Percentiles rank a stretch among this genome's conserved stretches.
These are phyloP conservation scores for Ctenomys sociabilis DNA, from an alignment of 2,113 vertebrate genomes.

Conservation along the genomic window DNA sequence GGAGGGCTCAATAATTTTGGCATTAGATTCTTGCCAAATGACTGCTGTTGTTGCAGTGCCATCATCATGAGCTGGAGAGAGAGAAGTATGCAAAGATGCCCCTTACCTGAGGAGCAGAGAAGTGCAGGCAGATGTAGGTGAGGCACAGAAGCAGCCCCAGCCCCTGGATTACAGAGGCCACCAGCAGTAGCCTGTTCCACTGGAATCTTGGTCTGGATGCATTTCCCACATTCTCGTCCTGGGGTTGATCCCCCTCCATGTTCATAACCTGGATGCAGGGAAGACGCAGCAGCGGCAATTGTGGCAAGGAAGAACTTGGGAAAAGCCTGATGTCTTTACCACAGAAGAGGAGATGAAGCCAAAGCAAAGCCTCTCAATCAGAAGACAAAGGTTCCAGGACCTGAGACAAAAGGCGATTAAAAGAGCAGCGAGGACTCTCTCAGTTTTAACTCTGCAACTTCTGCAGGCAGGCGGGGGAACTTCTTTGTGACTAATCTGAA, in stretches of 20 bases:
- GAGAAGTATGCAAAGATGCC: background rate
- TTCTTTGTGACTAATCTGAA: slow-evolving; percentile 91
- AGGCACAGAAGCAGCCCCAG: slow-evolving; percentile 83
- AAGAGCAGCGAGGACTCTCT: slow-evolving; percentile 78
- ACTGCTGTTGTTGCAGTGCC: background rate
- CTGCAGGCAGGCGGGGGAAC: slow-evolving; percentile 87
- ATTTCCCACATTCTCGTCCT: background rate
- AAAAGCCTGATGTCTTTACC: background rate
- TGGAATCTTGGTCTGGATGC: slow-evolving; percentile 57
- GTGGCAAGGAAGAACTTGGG: background rate
- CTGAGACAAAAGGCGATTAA: slow-evolving; percentile 73
- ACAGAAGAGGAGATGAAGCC: background rate
- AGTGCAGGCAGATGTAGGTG: slow-evolving; percentile 79
- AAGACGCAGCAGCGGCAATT: slow-evolving; percentile 30
- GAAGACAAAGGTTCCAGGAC: slow-evolving; percentile 58
- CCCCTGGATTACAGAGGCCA: slow-evolving; percentile 76
- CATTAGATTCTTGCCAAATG: background rate
- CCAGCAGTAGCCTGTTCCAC: slow-evolving; percentile 77
- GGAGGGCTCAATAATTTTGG: background rate
- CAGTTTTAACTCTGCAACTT: slow-evolving; percentile 81
- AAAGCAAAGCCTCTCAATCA: slow-evolving; percentile 16
- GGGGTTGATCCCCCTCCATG: slow-evolving; percentile 65
- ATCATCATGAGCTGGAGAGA: background rate
- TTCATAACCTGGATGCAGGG: background rate
- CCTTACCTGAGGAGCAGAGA: slow-evolving; percentile 83